Conservation (phyloP, 2,797 vertebrate genomes). For the Buphagus erythrorhynchus region DNA sequence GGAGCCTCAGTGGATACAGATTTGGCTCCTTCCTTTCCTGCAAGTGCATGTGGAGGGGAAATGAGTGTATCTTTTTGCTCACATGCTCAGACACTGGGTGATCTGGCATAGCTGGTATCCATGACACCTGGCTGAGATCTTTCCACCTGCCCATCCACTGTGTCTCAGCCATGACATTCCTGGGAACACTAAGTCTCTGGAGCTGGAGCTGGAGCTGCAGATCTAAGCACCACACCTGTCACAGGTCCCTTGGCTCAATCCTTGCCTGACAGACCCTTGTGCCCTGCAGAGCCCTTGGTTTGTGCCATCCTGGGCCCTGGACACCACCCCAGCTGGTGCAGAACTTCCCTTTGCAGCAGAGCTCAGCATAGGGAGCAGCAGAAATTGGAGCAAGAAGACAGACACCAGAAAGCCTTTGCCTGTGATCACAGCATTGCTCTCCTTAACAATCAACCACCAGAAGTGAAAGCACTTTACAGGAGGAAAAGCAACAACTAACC, state of each 20-base stretch:
- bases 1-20: background rate
- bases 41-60: background rate
- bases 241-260: background rate
- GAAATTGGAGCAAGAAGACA: background rate
- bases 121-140: background rate
- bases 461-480: background rate
- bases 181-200: accelerated
- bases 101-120: background rate
- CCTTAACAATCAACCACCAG: background rate
- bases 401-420: background rate
- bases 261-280: background rate
- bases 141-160: background rate
- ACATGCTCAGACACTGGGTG: accelerated
- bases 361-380: background rate
- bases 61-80: background rate
- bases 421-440: background rate
- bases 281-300: background rate
- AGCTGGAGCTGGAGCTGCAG: background rate
- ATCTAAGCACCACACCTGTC: accelerated
- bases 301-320: background rate
- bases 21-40: background rate
- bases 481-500: background rate
- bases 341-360: background rate
- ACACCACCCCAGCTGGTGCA: background rate
- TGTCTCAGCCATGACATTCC: accelerated